Evolutionary conservation across 2,888 invertebrate genomes (phyloP).

Genomic region (Neuroscelio doddi): DNA sequence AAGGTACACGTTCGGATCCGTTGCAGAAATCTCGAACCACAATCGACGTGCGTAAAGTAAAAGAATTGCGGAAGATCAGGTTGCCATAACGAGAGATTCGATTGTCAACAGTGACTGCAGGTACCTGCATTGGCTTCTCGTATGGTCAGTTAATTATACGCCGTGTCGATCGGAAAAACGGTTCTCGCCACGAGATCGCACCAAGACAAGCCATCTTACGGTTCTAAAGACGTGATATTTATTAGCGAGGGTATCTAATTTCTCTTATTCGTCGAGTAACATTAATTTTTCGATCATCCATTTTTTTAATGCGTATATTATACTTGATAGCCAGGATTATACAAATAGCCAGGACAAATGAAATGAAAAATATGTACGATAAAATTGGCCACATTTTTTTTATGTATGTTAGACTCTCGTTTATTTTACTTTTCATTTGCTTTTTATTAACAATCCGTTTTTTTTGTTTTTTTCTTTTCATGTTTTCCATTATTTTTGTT

Average conservation of each 20-base stretch:
- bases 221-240: constrained; percentile 41
- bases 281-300: constrained; percentile 13
- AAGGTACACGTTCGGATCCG: constrained; percentile 39
- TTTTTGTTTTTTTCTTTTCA: no score
- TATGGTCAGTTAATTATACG: constrained; percentile 47
- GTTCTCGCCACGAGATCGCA: constrained; percentile 42
- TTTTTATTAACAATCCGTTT: no score
- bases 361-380: no score
- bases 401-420: no score
- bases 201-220: constrained; percentile 31
- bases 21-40: constrained; percentile 50
- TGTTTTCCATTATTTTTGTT: no score
- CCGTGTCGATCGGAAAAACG: constrained; percentile 45
- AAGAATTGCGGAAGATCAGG: constrained; percentile 51
- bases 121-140: constrained; percentile 48
- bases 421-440: no score
- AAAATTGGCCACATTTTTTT: no score
- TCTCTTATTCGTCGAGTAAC: constrained; percentile 36
- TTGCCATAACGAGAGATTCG: constrained; percentile 54
- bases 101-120: constrained; percentile 49
- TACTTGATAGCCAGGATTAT: no score
- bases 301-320: constrained; percentile 17
- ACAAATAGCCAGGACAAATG: no score
- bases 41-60: constrained; percentile 53
- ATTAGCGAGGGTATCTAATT: constrained; percentile 37